Conservation (phyloP, 1,140 invertebrate species). For the Uloborus diversus region DNA sequence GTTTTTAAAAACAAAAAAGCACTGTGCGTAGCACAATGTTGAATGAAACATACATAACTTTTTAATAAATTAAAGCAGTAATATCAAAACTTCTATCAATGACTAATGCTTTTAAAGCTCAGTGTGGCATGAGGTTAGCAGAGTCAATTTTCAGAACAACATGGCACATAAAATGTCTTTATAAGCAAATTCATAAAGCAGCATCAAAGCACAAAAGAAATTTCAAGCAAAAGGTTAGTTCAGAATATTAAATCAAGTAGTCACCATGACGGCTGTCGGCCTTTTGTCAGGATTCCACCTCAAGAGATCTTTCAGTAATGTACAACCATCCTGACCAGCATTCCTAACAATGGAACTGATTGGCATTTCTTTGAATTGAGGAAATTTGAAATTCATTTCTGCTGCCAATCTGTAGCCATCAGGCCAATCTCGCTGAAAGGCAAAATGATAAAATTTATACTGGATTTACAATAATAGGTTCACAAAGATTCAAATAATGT, state of each 20-base stretch:
- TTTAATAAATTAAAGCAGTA: too few species aligned
- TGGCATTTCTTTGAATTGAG: slow-evolving; percentile 81
- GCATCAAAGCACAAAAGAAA: too few species aligned
- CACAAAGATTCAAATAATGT: neutral
- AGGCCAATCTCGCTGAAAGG: slow-evolving; percentile 84
- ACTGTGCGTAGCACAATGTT: too few species aligned
- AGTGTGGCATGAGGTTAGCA: too few species aligned
- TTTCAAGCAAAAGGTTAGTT: too few species aligned
- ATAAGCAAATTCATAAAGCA: too few species aligned
- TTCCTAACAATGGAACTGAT: slow-evolving; percentile 84
- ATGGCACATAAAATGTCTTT: too few species aligned
- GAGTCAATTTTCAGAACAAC: too few species aligned
- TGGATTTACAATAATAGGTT: neutral
- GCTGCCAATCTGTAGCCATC: slow-evolving; percentile 93
- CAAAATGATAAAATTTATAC: neutral
- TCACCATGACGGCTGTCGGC: slow-evolving; percentile 86
- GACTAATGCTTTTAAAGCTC: too few species aligned
- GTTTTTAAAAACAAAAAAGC: too few species aligned
- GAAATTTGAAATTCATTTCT: slow-evolving; percentile 97
- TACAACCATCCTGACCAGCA: slow-evolving; percentile 82
- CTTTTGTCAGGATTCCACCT: slow-evolving; percentile 92
- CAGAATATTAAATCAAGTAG: slow-evolving; percentile 68
- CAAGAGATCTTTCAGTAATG: slow-evolving; percentile 86
- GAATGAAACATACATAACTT: too few species aligned
- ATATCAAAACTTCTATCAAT: too few species aligned